Evolutionary conservation across 2,888 invertebrate species (phyloP).

Genomic region (Lacanobia wlatinum): DNA sequence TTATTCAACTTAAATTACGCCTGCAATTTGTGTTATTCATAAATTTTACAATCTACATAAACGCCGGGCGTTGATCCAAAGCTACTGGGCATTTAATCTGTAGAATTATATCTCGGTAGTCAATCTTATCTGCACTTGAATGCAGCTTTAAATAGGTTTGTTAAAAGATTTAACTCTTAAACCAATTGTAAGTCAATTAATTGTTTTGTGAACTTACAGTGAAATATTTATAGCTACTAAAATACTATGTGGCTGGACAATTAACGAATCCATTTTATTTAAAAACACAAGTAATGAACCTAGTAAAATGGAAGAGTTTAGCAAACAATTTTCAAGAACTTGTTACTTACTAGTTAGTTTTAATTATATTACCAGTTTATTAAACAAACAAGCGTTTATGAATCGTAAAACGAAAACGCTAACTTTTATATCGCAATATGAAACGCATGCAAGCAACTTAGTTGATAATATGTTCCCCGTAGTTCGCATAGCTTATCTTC

Average conservation of each 20-base stretch:
- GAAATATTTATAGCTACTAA: slow-evolving; percentile 16
- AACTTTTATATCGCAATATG: slow-evolving; percentile 55
- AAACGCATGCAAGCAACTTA: slow-evolving; percentile 58
- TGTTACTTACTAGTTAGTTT: slow-evolving; percentile 4
- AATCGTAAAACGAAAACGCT: slow-evolving; percentile 48
- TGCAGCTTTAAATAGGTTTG: slow-evolving; percentile 54
- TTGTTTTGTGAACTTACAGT: slow-evolving; percentile 11
- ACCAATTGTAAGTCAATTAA: slow-evolving; percentile 44
- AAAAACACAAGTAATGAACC: slow-evolving; percentile 5
- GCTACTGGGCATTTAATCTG: slow-evolving; percentile 56
- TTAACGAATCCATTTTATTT: not conserved
- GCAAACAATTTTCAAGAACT: slow-evolving; percentile 3
- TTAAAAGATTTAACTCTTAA: slow-evolving; percentile 30
- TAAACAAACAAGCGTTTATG: slow-evolving; percentile 30
- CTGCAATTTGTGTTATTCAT: slow-evolving; percentile 51
- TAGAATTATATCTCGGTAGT: slow-evolving; percentile 57
- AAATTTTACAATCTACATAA: slow-evolving; percentile 58
- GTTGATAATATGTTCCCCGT: slow-evolving; percentile 53
- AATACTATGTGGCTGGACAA: not conserved
- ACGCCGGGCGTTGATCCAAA: slow-evolving; percentile 53
- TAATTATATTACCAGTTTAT: slow-evolving; percentile 5
- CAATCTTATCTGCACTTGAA: slow-evolving; percentile 56
- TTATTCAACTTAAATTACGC: slow-evolving; percentile 20
- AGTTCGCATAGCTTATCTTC: slow-evolving; percentile 56
- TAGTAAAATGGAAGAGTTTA: slow-evolving; percentile 3